Conservation (phyloP, 2,113 vertebrate genomes). For the Ictidomys tridecemlineatus region DNA sequence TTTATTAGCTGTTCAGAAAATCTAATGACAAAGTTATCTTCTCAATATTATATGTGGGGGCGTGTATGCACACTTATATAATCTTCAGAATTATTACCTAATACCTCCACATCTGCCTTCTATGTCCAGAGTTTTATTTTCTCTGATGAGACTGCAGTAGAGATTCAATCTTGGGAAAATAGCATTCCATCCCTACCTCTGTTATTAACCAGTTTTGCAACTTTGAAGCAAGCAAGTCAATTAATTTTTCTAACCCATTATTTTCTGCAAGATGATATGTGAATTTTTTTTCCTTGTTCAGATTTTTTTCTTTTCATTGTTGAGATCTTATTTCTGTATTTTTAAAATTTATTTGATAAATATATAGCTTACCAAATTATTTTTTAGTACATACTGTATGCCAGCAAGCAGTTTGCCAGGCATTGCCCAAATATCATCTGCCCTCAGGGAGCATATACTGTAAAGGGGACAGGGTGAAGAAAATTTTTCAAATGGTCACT, state of each 20-base stretch:
- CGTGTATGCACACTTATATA: not conserved
- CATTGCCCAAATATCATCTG: not conserved
- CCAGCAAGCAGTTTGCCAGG: not conserved
- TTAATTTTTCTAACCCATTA: not conserved
- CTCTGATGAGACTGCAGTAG: not conserved
- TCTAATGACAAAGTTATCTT: slow-evolving; percentile 39
- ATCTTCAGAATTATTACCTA: slow-evolving; percentile 52
- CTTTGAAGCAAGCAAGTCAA: not conserved
- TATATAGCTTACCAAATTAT: not conserved
- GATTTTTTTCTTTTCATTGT: not conserved
- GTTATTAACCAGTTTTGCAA: not conserved
- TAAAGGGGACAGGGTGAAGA: not conserved
- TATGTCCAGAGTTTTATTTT: not conserved
- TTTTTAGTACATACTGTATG: not conserved
- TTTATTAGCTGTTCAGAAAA: not conserved
- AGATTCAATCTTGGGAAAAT: not conserved
- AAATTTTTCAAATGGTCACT: not conserved
- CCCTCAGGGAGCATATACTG: not conserved
- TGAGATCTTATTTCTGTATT: slow-evolving; percentile 16
- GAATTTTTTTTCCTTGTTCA: slow-evolving; percentile 19
- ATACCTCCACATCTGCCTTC: not conserved
- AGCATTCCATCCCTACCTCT: not conserved
- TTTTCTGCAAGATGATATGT: not conserved
- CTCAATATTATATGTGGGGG: not conserved
- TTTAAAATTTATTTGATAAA: not conserved